Conservation (phyloP, 2,888 invertebrate species). For the Euzetes globulus region DNA sequence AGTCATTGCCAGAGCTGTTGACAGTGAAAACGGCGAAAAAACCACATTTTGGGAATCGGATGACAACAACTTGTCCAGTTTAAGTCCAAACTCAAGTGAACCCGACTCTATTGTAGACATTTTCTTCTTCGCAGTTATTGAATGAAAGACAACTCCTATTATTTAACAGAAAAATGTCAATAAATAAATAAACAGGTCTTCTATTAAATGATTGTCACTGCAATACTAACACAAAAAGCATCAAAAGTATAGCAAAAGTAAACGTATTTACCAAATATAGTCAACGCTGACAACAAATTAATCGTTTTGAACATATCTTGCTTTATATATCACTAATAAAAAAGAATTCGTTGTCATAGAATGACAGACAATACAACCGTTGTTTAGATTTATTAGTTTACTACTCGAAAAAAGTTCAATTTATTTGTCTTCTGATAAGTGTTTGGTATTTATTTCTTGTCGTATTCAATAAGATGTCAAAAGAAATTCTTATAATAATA, state of each 20-base stretch:
- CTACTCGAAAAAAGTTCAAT: background rate
- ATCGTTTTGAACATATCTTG: background rate
- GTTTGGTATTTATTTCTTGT: too few relatives aligned
- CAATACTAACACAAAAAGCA: too few relatives aligned
- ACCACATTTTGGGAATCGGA: slow-evolving; percentile 5
- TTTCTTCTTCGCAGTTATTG: background rate
- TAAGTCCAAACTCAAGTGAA: slow-evolving; percentile 1
- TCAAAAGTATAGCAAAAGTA: too few relatives aligned
- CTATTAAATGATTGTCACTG: too few relatives aligned
- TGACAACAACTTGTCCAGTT: background rate
- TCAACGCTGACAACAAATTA: background rate
- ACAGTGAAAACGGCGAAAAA: slow-evolving; percentile 24
- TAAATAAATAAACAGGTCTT: background rate
- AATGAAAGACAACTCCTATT: background rate
- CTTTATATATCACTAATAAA: background rate
- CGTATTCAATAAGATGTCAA: too few relatives aligned
- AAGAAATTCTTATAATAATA: too few relatives aligned
- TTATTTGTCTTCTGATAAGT: too few relatives aligned
- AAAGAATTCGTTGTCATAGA: background rate
- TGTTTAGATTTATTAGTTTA: background rate
- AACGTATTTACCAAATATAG: background rate
- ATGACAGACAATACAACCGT: background rate
- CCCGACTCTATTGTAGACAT: background rate
- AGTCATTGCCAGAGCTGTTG: slow-evolving; percentile 23
- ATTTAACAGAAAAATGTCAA: background rate